phyloP scores from a whole-genome alignment of 1,140 invertebrate species.

The Bombus cullumanus region DNA sequence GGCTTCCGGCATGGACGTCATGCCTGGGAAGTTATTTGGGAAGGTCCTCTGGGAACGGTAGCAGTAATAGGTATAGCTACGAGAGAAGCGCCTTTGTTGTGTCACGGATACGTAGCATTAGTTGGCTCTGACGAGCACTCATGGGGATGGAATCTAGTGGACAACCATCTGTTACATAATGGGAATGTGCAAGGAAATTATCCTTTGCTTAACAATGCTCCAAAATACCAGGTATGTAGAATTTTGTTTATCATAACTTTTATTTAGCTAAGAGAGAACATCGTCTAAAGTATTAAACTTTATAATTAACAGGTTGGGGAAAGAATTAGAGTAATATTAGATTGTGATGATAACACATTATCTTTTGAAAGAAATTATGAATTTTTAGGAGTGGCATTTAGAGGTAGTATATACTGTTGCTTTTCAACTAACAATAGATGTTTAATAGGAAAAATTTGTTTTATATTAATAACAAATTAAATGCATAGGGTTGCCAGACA shows the following conservation, averaged over 20 bases:
- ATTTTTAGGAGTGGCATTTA: constrained; percentile 98
- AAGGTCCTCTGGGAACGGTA: constrained; percentile 97
- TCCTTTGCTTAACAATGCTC: constrained; percentile 97
- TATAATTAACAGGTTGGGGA: constrained; percentile 92
- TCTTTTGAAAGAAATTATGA: constrained; percentile 99
- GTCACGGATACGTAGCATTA: constrained; percentile 96
- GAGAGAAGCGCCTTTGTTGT: constrained; percentile 94
- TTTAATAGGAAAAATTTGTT: neutral
- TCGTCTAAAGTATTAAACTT: constrained; percentile 22
- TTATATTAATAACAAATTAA: constrained; percentile 26
- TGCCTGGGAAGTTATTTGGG: constrained; percentile 99
- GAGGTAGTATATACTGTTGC: constrained; percentile 85
- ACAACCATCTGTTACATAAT: constrained; percentile 98
- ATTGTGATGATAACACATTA: constrained; percentile 98
- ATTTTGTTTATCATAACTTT: neutral
- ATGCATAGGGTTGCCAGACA: constrained; percentile 93
- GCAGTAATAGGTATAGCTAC: constrained; percentile 98
- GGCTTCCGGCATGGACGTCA: constrained; percentile 96
- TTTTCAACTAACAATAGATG: constrained; percentile 13
- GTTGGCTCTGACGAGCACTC: constrained; percentile 98
- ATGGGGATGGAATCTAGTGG: constrained; percentile 99
- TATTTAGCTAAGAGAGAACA: neutral
- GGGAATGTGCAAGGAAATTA: constrained; percentile 98
- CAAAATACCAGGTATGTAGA: constrained; percentile 95
- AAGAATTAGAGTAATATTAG: constrained; percentile 97